Conservation (phyloP, 2,113 vertebrate species). For the Epinephelus cyanopodus region DNA sequence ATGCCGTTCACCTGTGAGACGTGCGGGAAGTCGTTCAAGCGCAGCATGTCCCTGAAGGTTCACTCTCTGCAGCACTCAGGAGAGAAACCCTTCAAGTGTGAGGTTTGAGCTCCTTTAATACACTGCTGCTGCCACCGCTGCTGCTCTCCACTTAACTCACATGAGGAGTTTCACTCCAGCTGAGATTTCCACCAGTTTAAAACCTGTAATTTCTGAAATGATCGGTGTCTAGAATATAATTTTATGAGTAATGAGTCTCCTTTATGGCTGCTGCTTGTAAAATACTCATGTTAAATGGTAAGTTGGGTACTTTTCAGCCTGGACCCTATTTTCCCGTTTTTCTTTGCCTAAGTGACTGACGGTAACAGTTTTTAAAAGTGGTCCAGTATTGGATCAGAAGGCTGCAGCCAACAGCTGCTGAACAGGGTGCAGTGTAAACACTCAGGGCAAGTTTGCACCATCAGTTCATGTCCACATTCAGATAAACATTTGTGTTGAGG, state of each 20-base stretch:
- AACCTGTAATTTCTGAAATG: not conserved
- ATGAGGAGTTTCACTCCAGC: slow-evolving; percentile 7
- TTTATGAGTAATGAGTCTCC: not conserved
- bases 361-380: too few relatives aligned
- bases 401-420: too few relatives aligned
- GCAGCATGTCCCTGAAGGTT: slow-evolving; percentile 98
- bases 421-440: too few relatives aligned
- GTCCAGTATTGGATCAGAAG: too few relatives aligned
- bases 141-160: slow-evolving; percentile 8
- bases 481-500: too few relatives aligned
- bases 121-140: not conserved
- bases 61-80: slow-evolving; percentile 97
- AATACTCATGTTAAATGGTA: not conserved
- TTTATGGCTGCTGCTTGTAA: not conserved
- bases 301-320: too few relatives aligned
- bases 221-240: slow-evolving; percentile 1
- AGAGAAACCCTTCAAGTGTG: slow-evolving; percentile 97
- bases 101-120: slow-evolving; percentile 85
- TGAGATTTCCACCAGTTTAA: not conserved
- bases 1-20: slow-evolving; percentile 99
- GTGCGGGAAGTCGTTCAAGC: slow-evolving; percentile 97
- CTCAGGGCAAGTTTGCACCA: too few relatives aligned
- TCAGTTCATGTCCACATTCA: too few relatives aligned
- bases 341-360: too few relatives aligned
- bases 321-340: too few relatives aligned